Percentiles rank a stretch among this genome's conserved stretches.
These are phyloP conservation scores for Nycticebus coucang DNA, from an alignment of 2,113 vertebrate species.

Conservation along the genomic window DNA sequence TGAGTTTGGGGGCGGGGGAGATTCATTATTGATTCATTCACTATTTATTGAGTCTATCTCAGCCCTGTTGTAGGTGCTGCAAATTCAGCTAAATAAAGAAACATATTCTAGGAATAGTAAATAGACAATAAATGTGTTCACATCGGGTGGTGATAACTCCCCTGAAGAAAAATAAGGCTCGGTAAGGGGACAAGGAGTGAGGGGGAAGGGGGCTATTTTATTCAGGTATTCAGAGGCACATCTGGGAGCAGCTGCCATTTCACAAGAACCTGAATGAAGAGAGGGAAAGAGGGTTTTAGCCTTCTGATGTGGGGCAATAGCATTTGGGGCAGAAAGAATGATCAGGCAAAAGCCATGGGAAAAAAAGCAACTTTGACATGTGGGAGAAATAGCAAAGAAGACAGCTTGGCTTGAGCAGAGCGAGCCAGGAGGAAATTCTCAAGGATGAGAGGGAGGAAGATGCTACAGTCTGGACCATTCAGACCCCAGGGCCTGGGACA, in stretches of 20 bases:
- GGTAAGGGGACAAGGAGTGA: not conserved
- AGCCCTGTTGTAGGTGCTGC: not conserved
- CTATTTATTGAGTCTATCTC: not conserved
- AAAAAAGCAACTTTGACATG: not conserved
- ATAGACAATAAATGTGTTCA: not conserved
- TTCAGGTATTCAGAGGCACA: not conserved
- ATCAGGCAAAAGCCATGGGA: not conserved
- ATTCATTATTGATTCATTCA: constrained; percentile 1
- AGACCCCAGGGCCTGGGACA: not conserved
- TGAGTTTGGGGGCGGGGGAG: not conserved
- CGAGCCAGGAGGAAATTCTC: not conserved
- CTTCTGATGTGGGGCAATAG: not conserved
- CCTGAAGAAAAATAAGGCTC: not conserved
- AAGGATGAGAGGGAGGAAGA: no score
- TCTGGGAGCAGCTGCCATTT: not conserved
- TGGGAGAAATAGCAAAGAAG: not conserved
- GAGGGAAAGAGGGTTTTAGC: not conserved
- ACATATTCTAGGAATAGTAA: not conserved
- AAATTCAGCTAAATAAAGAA: not conserved
- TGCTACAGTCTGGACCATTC: not conserved
- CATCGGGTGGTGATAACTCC: not conserved
- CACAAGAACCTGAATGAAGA: constrained; percentile 14
- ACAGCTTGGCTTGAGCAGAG: not conserved
- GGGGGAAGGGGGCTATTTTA: not conserved
- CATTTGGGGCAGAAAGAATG: not conserved